These are phyloP conservation scores for Spialia ferax DNA, from an alignment of 2,888 invertebrate genomes.

Conservation along the genomic window DNA sequence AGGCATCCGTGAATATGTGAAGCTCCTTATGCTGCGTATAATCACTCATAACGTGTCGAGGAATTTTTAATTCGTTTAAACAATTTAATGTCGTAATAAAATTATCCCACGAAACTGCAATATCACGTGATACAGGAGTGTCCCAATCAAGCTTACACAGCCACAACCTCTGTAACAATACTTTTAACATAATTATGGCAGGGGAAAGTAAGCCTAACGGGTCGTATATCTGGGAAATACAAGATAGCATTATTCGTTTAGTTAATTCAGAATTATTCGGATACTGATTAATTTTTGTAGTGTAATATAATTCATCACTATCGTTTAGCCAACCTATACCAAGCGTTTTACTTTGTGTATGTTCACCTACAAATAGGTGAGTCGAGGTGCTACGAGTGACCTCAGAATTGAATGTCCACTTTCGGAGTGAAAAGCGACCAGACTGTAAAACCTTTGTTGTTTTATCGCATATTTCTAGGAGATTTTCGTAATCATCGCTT, in stretches of 20 bases:
- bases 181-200: not conserved
- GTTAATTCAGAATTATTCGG: not conserved
- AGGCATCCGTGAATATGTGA: not conserved
- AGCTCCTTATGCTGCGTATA: not conserved
- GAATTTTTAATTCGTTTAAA: slow-evolving; percentile 1
- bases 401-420: not conserved
- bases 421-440: slow-evolving; percentile 1
- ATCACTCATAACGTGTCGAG: slow-evolving; percentile 4
- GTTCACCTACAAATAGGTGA: not conserved
- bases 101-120: not conserved
- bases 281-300: not conserved
- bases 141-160: not conserved
- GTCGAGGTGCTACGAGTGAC: not conserved
- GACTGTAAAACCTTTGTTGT: not conserved
- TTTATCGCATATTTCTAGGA: not conserved
- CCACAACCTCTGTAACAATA: slow-evolving; percentile 3
- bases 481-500: slow-evolving; percentile 1
- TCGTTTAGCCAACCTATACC: slow-evolving; percentile 5
- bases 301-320: slow-evolving; percentile 1
- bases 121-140: not conserved
- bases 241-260: not conserved
- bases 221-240: slow-evolving; percentile 1
- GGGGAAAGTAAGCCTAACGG: not conserved
- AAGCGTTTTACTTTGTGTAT: slow-evolving; percentile 2
- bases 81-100: slow-evolving; percentile 1